These are phyloP conservation scores for Pantherophis alleghaniensis DNA, from an alignment of 2,797 vertebrate species.

Conservation along the genomic window DNA sequence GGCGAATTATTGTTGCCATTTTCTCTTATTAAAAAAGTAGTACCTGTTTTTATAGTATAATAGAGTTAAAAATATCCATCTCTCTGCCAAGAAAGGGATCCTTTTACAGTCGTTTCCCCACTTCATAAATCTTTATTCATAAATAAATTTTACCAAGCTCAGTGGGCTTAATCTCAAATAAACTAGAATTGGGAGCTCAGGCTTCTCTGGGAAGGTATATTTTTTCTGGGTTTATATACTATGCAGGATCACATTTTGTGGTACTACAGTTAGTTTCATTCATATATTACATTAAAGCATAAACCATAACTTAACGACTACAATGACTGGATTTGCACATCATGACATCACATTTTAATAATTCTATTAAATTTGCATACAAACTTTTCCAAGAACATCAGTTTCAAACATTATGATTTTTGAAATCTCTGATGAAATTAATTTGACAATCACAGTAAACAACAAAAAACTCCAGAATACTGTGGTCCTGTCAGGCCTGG, in stretches of 20 bases:
- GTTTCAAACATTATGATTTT: background rate
- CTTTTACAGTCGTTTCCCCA: background rate
- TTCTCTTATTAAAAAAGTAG: slow-evolving; percentile 11
- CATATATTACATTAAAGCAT: background rate
- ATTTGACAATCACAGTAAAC: background rate
- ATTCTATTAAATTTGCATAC: background rate
- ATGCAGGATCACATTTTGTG: background rate
- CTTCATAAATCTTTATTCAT: background rate
- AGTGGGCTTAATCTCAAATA: background rate
- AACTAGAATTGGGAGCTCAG: background rate
- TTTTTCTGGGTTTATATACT: background rate
- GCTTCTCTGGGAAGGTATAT: background rate
- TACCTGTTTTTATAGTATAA: slow-evolving; percentile 17
- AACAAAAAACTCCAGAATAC: background rate
- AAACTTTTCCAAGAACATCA: background rate
- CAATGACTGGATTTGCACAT: background rate
- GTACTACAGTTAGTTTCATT: background rate
- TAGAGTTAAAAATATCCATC: background rate
- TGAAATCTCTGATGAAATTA: background rate
- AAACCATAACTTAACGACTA: background rate
- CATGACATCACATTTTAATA: background rate
- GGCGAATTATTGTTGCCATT: slow-evolving; percentile 1
- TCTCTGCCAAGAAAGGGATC: background rate
- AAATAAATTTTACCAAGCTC: background rate
- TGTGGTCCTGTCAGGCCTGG: background rate